Conservation (phyloP, 2,888 invertebrate species). For the Meliscaeva auricollis region DNA sequence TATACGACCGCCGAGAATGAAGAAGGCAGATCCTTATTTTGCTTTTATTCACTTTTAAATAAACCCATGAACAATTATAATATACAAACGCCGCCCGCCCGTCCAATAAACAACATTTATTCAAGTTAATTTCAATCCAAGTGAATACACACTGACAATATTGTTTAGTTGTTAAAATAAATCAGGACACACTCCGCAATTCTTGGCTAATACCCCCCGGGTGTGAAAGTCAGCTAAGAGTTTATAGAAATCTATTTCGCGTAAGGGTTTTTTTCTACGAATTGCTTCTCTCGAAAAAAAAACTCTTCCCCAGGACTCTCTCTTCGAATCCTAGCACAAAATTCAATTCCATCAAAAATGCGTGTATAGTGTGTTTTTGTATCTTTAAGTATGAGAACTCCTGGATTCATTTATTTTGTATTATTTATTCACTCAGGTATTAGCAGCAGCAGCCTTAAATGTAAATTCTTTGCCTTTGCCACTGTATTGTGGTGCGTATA, state of each 20-base stretch:
- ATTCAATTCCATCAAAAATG: conserved; percentile 53
- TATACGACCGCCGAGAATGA: background rate
- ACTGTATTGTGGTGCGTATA: conserved; percentile 9
- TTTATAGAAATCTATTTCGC: background rate
- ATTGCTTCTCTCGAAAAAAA: conserved; percentile 63
- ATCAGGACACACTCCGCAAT: conserved; percentile 75
- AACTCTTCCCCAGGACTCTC: background rate
- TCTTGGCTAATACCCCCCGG: conserved; percentile 74
- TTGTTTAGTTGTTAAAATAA: conserved; percentile 76
- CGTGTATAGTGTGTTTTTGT: conserved; percentile 9
- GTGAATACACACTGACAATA: conserved; percentile 76
- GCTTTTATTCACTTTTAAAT: background rate
- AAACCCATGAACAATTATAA: conserved; percentile 46
- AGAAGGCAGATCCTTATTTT: background rate
- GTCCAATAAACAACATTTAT: conserved; percentile 65
- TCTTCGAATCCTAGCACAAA: background rate
- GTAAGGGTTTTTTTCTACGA: conserved; percentile 60
- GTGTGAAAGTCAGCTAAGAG: conserved; percentile 69
- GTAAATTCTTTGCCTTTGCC: conserved; percentile 61
- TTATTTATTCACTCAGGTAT: conserved; percentile 68
- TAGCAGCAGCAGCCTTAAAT: conserved; percentile 47
- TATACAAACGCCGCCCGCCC: conserved; percentile 61
- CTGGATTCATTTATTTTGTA: conserved; percentile 56
- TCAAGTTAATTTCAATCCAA: conserved; percentile 75
- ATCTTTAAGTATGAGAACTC: conserved; percentile 10